These are phyloP conservation scores for Acanthurus leucopareius DNA, from an alignment of 2,797 vertebrate genomes.

Conservation along the genomic window DNA sequence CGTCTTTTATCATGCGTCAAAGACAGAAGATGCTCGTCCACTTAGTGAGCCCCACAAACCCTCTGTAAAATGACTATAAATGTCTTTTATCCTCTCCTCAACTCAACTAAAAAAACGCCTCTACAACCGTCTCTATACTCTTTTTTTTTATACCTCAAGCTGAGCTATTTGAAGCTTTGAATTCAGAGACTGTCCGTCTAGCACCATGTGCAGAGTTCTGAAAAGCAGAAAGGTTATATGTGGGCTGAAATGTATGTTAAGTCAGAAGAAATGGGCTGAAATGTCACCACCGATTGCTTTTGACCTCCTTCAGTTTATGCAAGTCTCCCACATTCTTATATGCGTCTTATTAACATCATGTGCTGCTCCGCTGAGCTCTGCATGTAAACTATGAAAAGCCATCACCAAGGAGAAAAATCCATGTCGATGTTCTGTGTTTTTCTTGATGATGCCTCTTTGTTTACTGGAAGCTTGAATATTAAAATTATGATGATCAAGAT, in stretches of 20 bases:
- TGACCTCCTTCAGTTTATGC: conserved; percentile 67
- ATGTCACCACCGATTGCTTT: conserved; percentile 72
- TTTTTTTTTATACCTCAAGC: conserved; percentile 22
- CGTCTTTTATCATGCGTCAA: conserved; percentile 59
- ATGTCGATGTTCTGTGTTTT: conserved; percentile 25
- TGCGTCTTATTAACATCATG: conserved; percentile 70
- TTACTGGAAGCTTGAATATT: conserved; percentile 47
- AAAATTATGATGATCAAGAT: conserved; percentile 48
- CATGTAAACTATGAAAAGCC: conserved; percentile 44
- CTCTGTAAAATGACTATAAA: conserved; percentile 43
- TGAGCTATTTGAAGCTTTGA: conserved; percentile 48
- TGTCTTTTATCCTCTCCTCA: conserved; percentile 34
- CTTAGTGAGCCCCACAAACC: conserved; percentile 42
- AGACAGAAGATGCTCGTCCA: conserved; percentile 56
- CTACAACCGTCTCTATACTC: conserved; percentile 21
- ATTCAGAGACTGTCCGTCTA: conserved; percentile 44
- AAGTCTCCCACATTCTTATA: conserved; percentile 70
- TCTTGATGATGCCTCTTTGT: conserved; percentile 38
- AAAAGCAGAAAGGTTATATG: conserved; percentile 66
- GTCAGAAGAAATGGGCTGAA: conserved; percentile 65
- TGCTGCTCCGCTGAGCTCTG: conserved; percentile 33
- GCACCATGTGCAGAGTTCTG: conserved; percentile 27
- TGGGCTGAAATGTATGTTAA: conserved; percentile 72
- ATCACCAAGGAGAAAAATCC: conserved; percentile 36
- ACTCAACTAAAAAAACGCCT: conserved; percentile 19